These are phyloP conservation scores for Hyla sarda DNA, from an alignment of 2,113 vertebrate genomes.

Conservation along the genomic window DNA sequence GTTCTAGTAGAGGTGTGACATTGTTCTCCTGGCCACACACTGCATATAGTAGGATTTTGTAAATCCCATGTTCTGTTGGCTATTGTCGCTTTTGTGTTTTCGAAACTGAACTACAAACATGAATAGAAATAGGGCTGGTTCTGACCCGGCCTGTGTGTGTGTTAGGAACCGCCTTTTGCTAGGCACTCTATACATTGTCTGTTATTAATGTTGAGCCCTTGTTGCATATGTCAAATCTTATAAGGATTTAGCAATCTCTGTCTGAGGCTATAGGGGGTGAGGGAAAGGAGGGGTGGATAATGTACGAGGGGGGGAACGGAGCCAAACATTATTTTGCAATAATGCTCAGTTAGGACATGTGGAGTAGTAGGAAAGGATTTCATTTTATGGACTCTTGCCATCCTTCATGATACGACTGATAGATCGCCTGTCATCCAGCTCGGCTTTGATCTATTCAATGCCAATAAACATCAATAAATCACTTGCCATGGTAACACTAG, in stretches of 20 bases:
- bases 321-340: slow-evolving; percentile 78
- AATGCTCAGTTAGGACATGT: slow-evolving; percentile 76
- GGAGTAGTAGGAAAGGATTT: slow-evolving; percentile 80
- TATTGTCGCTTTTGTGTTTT: neutral
- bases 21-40: neutral
- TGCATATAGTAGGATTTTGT: neutral
- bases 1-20: neutral
- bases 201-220: slow-evolving; percentile 57
- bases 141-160: slow-evolving; percentile 64
- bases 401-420: slow-evolving; percentile 98
- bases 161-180: neutral
- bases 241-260: slow-evolving; percentile 67
- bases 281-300: slow-evolving; percentile 12
- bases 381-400: slow-evolving; percentile 88
- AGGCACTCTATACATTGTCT: slow-evolving; percentile 9
- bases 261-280: slow-evolving; percentile 60
- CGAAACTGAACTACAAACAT: slow-evolving; percentile 60
- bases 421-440: slow-evolving; percentile 90
- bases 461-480: slow-evolving; percentile 99
- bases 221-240: slow-evolving; percentile 69
- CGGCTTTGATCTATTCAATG: slow-evolving; percentile 98
- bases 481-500: slow-evolving; percentile 82
- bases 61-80: neutral
- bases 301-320: slow-evolving; percentile 17
- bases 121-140: slow-evolving; percentile 71